Evolutionary conservation across 1,140 invertebrate species (phyloP).

Genomic region (Brachionus calyciflorus): DNA sequence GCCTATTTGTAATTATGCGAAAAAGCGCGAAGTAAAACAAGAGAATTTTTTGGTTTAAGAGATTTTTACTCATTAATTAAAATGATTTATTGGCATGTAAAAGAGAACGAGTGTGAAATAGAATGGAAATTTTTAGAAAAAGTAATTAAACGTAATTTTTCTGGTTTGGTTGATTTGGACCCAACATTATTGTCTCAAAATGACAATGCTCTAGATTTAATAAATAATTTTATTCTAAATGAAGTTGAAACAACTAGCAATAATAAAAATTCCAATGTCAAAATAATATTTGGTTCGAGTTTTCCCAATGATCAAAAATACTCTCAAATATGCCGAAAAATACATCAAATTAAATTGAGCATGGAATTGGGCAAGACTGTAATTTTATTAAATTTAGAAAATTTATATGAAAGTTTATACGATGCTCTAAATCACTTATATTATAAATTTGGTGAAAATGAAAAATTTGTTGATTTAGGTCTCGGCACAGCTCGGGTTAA

Average conservation of each 20-base stretch:
- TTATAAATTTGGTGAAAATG: constrained; percentile 53
- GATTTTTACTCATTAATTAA: constrained; percentile 59
- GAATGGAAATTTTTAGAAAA: constrained; percentile 51
- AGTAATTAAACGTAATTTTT: constrained; percentile 54
- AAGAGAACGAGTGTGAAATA: constrained; percentile 47
- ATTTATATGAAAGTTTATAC: constrained; percentile 58
- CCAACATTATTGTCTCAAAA: constrained; percentile 48
- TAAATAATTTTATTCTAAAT: constrained; percentile 34
- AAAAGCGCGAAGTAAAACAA: constrained; percentile 48
- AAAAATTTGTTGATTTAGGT: constrained; percentile 57
- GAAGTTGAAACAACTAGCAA: background rate
- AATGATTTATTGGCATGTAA: constrained; percentile 53
- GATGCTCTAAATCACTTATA: constrained; percentile 59
- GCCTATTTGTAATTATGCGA: constrained; percentile 52
- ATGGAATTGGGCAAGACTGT: constrained; percentile 59
- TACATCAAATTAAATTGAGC: constrained; percentile 58
- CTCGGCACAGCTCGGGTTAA: constrained; percentile 57
- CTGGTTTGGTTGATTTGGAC: constrained; percentile 50
- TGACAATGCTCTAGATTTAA: constrained; percentile 39
- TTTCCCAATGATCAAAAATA: constrained; percentile 43
- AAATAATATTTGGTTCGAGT: constrained; percentile 39
- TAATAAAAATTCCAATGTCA: constrained; percentile 12
- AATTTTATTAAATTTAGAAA: constrained; percentile 56
- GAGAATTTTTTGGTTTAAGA: constrained; percentile 58
- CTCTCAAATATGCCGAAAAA: constrained; percentile 56